Conservation (phyloP, 1,140 invertebrate genomes). For the Lineus longissimus region DNA sequence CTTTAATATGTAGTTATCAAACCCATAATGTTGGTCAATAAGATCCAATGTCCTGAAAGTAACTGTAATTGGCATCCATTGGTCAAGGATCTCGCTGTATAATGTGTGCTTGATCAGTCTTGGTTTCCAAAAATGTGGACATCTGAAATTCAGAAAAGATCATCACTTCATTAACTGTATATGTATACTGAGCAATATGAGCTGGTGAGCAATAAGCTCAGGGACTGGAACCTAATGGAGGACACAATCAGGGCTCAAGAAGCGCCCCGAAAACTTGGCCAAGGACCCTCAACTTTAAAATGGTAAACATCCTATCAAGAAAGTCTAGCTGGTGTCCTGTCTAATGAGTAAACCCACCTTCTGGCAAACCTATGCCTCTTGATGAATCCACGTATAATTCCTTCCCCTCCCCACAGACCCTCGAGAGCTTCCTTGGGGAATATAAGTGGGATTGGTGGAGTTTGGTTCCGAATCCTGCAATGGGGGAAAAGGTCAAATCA, state of each 20-base stretch:
- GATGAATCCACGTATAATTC: conserved; percentile 83
- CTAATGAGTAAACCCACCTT: conserved; percentile 13
- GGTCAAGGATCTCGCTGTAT: conserved; percentile 89
- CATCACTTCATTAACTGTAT: no score
- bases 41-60: conserved; percentile 76
- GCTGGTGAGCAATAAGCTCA: no score
- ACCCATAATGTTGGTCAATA: conserved; percentile 86
- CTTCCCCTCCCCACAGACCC: conserved; percentile 95
- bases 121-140: conserved; percentile 83
- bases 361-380: conserved; percentile 56
- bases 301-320: no score
- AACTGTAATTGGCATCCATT: conserved; percentile 71
- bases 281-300: no score
- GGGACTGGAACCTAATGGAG: no score
- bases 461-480: conserved; percentile 38
- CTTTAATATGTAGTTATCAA: conserved; percentile 92
- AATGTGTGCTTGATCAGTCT: conserved; percentile 72
- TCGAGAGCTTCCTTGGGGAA: conserved; percentile 76
- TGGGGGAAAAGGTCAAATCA: not conserved
- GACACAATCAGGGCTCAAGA: no score
- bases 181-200: not conserved
- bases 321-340: no score
- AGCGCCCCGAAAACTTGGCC: no score
- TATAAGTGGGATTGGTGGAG: conserved; percentile 63
- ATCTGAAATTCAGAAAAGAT: conserved; percentile 9